Evolutionary conservation across 2,113 vertebrate species (phyloP).

Genomic region (Microtus pennsylvanicus): DNA sequence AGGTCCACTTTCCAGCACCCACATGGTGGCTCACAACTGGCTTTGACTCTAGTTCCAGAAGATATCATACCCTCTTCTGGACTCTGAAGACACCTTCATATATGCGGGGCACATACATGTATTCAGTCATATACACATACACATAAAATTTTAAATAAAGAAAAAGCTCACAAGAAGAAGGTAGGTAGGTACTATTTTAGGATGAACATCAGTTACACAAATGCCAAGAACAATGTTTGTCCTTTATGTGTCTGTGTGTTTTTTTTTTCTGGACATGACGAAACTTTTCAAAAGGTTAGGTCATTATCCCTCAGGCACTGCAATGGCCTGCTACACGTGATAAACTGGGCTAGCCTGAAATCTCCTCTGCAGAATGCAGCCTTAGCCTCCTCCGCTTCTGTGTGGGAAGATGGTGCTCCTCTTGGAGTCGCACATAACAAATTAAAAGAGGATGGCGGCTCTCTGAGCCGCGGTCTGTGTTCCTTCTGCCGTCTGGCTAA

Average conservation of each 20-base stretch:
- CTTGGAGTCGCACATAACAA: constrained; percentile 59
- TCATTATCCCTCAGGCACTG: not conserved
- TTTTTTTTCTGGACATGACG: not conserved
- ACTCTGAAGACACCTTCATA: not conserved
- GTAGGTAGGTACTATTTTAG: not conserved
- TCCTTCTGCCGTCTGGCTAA: not conserved
- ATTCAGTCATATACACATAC: not conserved
- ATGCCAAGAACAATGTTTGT: not conserved
- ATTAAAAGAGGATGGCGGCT: constrained; percentile 66
- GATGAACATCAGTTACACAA: not conserved
- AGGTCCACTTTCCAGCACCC: not conserved
- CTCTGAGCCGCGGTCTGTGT: constrained; percentile 22
- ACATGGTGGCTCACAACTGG: not conserved
- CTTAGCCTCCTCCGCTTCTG: not conserved
- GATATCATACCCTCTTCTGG: not conserved
- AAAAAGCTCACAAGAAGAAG: not conserved
- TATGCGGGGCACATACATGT: not conserved
- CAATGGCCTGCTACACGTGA: not conserved
- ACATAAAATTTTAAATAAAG: not conserved
- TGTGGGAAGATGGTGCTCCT: constrained; percentile 71
- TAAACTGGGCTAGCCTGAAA: constrained; percentile 34
- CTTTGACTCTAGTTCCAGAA: not conserved
- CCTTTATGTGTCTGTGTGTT: not conserved
- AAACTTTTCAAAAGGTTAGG: not conserved
- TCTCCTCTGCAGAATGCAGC: constrained; percentile 41